A percentile compares a stretch with the other conserved stretches of the same genome.
Evolutionary conservation across 2,888 invertebrate species (phyloP).

Genomic region (Coleophora deauratella): DNA sequence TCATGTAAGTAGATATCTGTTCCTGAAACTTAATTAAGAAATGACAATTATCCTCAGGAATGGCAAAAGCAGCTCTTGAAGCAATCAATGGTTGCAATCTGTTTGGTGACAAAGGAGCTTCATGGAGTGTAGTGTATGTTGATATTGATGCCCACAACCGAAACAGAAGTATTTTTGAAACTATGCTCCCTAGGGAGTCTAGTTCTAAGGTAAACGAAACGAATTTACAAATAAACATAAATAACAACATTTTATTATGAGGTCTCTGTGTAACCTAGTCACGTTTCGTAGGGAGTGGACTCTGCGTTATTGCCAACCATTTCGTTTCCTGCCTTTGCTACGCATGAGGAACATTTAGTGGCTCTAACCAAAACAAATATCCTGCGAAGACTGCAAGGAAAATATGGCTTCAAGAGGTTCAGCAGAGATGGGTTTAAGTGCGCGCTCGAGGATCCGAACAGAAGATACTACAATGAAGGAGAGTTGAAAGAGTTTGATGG

Average conservation of each 20-base stretch:
- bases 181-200: slow-evolving; percentile 96
- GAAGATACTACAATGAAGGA: slow-evolving; percentile 88
- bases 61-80: slow-evolving; percentile 98
- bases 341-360: slow-evolving; percentile 94
- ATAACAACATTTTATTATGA: background rate
- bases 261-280: background rate
- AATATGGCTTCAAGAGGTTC: slow-evolving; percentile 95
- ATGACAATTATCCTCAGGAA: slow-evolving; percentile 51
- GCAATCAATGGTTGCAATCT: slow-evolving; percentile 99
- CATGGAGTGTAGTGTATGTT: slow-evolving; percentile 98
- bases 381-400: slow-evolving; percentile 85
- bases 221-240: background rate
- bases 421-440: slow-evolving; percentile 95
- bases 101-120: slow-evolving; percentile 97
- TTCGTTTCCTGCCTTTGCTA: slow-evolving; percentile 98
- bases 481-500: slow-evolving; percentile 97
- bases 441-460: slow-evolving; percentile 85
- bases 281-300: slow-evolving; percentile 86
- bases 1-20: too few relatives aligned
- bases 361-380: slow-evolving; percentile 90
- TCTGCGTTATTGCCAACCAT: slow-evolving; percentile 92
- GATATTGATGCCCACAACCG: slow-evolving; percentile 99
- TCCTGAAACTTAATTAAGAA: too few relatives aligned
- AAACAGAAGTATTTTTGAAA: slow-evolving; percentile 98
- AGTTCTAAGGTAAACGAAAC: slow-evolving; percentile 88